Evolutionary conservation across 2,797 vertebrate genomes (phyloP), one percentile per base, ranked within the genome.

Genomic region (Acestrorhynchus altus): DNA sequence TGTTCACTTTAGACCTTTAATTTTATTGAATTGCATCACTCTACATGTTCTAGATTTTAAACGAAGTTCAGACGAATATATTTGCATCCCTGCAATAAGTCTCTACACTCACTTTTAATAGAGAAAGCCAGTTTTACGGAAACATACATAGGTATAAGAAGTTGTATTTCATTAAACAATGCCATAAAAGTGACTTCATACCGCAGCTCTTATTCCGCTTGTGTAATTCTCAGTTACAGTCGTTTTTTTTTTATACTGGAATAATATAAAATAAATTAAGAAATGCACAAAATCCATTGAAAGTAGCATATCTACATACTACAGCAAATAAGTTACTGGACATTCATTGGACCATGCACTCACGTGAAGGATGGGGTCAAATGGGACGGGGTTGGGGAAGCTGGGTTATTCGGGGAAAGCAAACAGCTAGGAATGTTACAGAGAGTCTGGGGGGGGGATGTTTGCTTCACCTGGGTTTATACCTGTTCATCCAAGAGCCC

Each of bases 1-100:
- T 35, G 31, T 75, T 78, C 59, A 79, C 18, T 51, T 82, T 63
- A 70, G 35, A 67, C 46, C 61, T 90, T 92, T 92, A 78, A 71
- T 90, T 94, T 93, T 94, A 93, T 93, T 92, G 86, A 91, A 89
- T 91, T 90, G 89, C 90, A 92, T 91, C 88, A 92, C 93, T 94
- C 91, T 93, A 95, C 93, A 94, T 94, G 76, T 84, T 91, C 92
- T 94, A 93, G 92, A 93, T 94, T 94, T 92, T 93, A 89, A 94
- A 94, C 92, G 93, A 89, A 90, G 91, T 93, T 89, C 90, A 93
- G 92, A 94, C 92, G 88, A 92, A 93, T 91, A 92, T 92, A 94
- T 90, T 93, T 92, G 92, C 92, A 93, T 94, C 91, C 92, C 91
- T 93, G 93, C 92, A 90, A 91, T 90, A 92, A 91, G 89, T 94